phyloP scores from a whole-genome alignment of 2,113 vertebrate genomes.

The Phaethon lepturus region DNA sequence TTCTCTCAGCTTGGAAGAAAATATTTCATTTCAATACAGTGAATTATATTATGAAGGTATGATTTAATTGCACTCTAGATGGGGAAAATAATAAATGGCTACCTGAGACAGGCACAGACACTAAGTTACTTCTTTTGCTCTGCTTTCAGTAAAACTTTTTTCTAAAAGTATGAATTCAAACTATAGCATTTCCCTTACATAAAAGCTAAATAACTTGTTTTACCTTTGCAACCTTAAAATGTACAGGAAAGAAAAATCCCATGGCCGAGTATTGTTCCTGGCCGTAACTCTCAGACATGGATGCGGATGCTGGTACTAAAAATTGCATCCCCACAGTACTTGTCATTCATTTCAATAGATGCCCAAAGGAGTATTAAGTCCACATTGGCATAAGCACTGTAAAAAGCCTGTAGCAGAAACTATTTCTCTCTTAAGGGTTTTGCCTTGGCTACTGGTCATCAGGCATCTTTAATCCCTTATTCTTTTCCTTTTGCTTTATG shows the following conservation, averaged over 20 bases:
- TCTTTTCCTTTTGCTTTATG: not conserved
- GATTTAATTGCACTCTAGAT: not conserved
- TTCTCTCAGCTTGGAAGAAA: not conserved
- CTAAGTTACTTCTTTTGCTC: not conserved
- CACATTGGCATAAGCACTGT: not conserved
- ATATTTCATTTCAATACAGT: not conserved
- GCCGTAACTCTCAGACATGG: not conserved
- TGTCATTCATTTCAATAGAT: not conserved
- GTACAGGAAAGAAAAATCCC: not conserved
- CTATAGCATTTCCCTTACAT: not conserved
- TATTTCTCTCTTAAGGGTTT: not conserved
- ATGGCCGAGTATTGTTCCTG: not conserved
- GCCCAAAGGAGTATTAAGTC: not conserved
- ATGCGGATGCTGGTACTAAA: not conserved
- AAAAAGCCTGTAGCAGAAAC: not conserved
- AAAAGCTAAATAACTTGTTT: not conserved
- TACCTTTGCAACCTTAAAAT: not conserved
- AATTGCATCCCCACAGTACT: not conserved
- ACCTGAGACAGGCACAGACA: slow-evolving; percentile 23
- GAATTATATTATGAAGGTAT: not conserved
- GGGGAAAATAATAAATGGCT: slow-evolving; percentile 4
- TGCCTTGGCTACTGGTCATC: not conserved
- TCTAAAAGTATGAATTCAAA: slow-evolving; percentile 25
- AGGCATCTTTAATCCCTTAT: not conserved
- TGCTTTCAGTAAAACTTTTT: slow-evolving; percentile 21